Base-by-base conservation (phyloP, 1,140 invertebrate genomes). In the Danaus plexippus region DNA sequence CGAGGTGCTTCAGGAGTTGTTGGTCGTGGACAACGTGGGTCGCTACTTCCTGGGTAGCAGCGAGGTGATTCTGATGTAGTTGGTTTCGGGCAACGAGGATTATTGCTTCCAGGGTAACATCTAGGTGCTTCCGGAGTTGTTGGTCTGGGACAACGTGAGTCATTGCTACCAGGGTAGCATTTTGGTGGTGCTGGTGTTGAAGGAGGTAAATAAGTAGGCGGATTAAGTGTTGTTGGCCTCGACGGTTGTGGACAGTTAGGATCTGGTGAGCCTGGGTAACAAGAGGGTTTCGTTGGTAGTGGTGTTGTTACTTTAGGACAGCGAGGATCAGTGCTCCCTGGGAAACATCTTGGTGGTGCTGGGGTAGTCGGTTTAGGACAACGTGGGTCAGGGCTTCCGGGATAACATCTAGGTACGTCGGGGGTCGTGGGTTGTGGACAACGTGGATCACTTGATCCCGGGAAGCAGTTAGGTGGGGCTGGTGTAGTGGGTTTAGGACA, bases 151-250 rank as follows among this genome's bases (percentile, higher is more conserved):
- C 64, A 11, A 42, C 63, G 51, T 52, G 58, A 69, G 59, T 87
- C 79, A 22, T 42, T 70, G 9, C 70, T 73, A 40, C 84, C 84
- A 43, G 78, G 77, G 45, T 71, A 85, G 55, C 83, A 86, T 11
- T 60, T 63, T 7, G 22, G 22, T 4, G 73, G 63, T 48, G 40
- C 40, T 8, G 56, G 13, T 43, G 67, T 58, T 5, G 63, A 44
- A 4, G 70, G 67, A 8, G 67, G 67, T 15, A 67, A 59, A 47
- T 67, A 70, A 9, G 60, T 67, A 9, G 69, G 63, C 8, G 66
- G 63, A 12, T 46, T 50, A 32, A 50, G 11, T 5, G 67, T 69
- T n/a, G 66, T 64, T 8, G 66, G 66, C 9, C 61, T 22, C 3
- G 61, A 11, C 9, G 48, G 48, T 32, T 32, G 22, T 32, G 22